These are phyloP conservation scores for Drosophila pandora DNA, from an alignment of 1,140 invertebrate genomes.

Conservation along the genomic window DNA sequence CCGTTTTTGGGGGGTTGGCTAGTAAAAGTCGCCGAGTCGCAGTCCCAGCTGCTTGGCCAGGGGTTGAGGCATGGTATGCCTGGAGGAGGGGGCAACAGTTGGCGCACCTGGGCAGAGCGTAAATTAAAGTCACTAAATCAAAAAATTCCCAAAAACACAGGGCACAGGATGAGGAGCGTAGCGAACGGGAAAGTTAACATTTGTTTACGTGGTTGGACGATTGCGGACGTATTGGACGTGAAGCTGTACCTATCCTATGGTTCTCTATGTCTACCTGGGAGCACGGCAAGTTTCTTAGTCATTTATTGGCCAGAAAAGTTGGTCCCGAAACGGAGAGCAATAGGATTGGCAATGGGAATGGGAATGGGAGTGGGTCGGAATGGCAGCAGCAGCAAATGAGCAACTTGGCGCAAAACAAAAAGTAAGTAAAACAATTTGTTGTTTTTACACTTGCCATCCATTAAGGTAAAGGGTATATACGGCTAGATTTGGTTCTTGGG, in stretches of 20 bases:
- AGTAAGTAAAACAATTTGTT: conserved; percentile 82
- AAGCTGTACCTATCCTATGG: conserved; percentile 30
- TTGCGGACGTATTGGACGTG: conserved; percentile 53
- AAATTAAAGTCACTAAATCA: conserved; percentile 83
- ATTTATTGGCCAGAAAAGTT: conserved; percentile 76
- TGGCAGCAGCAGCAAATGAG: conserved; percentile 56
- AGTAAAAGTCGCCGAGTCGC: conserved; percentile 28
- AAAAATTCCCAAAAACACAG: conserved; percentile 68
- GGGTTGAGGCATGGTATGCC: background rate
- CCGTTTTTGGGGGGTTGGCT: conserved; percentile 18
- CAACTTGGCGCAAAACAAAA: conserved; percentile 73
- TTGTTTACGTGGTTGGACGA: conserved; percentile 75
- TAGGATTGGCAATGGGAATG: conserved; percentile 15
- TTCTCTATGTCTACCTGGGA: conserved; percentile 29
- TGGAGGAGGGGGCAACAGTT: conserved; percentile 53
- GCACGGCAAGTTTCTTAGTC: conserved; percentile 51
- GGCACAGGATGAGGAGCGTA: conserved; percentile 36
- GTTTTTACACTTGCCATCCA: conserved; percentile 56
- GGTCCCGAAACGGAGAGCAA: conserved; percentile 38
- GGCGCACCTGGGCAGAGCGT: conserved; percentile 77
- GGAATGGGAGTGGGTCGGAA: conserved; percentile 9
- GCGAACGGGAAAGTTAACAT: conserved; percentile 79
- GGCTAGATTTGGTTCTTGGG: conserved; percentile 10
- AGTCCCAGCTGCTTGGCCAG: conserved; percentile 37
- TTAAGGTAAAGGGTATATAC: conserved; percentile 32